Evolutionary conservation across 2,797 vertebrate species (phyloP).

Genomic region (Brachyrhaphis roseni): DNA sequence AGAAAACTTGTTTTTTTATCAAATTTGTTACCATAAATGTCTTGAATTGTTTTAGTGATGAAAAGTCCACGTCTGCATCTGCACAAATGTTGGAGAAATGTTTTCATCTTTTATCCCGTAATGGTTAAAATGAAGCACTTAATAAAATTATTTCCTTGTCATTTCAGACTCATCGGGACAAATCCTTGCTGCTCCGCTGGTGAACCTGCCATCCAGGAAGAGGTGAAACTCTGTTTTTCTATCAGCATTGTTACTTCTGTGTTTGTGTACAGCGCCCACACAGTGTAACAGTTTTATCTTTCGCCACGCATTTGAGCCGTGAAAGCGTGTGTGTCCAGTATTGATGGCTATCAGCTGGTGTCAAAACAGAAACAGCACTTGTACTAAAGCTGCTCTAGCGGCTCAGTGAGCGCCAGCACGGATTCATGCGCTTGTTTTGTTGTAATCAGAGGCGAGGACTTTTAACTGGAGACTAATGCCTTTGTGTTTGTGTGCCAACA

Average conservation of each 20-base stretch:
- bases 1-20: neutral
- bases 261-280: constrained; percentile 57
- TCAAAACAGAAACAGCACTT: constrained; percentile 49
- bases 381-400: neutral
- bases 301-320: constrained; percentile 40
- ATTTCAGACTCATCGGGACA: constrained; percentile 91
- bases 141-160: constrained; percentile 33
- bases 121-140: constrained; percentile 4
- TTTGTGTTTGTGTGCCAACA: constrained; percentile 54
- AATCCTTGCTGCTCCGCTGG: constrained; percentile 90
- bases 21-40: neutral
- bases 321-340: constrained; percentile 50
- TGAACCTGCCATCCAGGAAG: constrained; percentile 94
- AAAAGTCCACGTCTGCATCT: neutral
- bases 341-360: constrained; percentile 50
- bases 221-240: constrained; percentile 81
- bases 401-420: neutral
- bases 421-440: constrained; percentile 2
- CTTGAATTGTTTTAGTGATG: neutral
- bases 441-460: neutral
- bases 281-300: constrained; percentile 59
- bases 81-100: neutral
- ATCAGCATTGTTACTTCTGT: constrained; percentile 24
- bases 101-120: neutral
- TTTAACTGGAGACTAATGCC: constrained; percentile 16